Base-by-base conservation (phyloP, 2,888 invertebrate genomes). In the Trichogramma dendrolimi region DNA sequence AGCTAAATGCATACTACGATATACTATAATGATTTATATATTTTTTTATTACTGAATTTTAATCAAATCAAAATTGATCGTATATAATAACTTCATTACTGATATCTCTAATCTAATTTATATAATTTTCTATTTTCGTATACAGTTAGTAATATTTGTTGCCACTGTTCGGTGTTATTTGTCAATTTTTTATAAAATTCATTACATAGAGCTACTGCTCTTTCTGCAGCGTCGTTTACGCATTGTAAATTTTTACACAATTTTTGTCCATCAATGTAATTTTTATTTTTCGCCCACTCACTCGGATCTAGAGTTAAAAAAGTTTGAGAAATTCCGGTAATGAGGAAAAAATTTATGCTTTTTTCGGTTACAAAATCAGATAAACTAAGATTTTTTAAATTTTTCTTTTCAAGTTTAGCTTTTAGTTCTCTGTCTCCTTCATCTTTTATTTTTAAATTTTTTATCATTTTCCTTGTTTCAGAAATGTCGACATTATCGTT, bases 401-500 rank as follows among this genome's bases (percentile, higher is more conserved):
- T 44, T 44, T 44, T 44, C 10, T 44, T 44, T 44, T 6, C 10
- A 7, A 44, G 6, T 7, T 44, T 44, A 44, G 44, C 44, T 44
- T 44, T 44, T 44, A 44, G 6, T 44, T 44, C 44, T 44, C 44
- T 44, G 7, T 7, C 10, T 44, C 44, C 44, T 7, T 44, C 10
- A 44, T 44, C 44, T 44, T 6, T 6, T 7, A 7, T 44, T 40
- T 60, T 52, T n/a, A 60, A 50, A n/a, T 50, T 41, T n/a, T 52
- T 10, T 8, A 63, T 53, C 42, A 56, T 64, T 55, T 59, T 47
- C 7, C 4, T 56, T 52, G 61, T 64, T 4, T 14, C 42, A 46
- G 47, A n/a, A 6, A 53, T 8, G 14, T 52, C 8, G 38, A 64
- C 50, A 27, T 43, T 49, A 14, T 61, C 53, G 47, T 62, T 58